Evolutionary conservation across 30 jellyfish, hydroid and myxozoan genomes (phyloP), one percentile per base, ranked within the genome.

Genomic region (Mastigias papua): DNA sequence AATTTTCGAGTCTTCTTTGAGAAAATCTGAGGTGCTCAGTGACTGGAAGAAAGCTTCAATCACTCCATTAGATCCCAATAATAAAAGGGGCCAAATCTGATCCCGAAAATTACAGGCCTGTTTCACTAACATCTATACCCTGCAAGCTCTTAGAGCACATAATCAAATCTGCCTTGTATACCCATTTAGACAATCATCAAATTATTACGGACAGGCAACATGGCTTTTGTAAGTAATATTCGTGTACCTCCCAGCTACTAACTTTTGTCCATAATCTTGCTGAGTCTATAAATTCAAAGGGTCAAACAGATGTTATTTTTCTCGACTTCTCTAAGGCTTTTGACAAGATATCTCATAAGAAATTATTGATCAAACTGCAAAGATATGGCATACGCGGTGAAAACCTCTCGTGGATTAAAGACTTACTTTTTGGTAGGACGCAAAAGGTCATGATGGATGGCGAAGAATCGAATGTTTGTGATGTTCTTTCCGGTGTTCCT

Each of bases 71-170:
- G 54, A 22, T 54, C n/a, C n/a, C n/a, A n/a, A n/a, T n/a, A n/a
- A 84, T 69, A 80, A 66, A 66, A 30, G 89, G 89, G 34, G 81
- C 69, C 35, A 54, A 61, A 79, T 51, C 67, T 66, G 64, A 51
- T 27, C 93, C 93, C 74, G 37, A 51, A 70, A 74, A 64, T 42
- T 74, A 86, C 73, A 62, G 95, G 76, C 90, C 89, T 25, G 88
- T 84, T 34, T 63, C 77, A n/a, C 31, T 84, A 69, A 84, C 89
- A 42, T 54, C 81, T 69, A 69, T 84, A 63, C 88, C 88, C 74
- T 84, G 93, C 88, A 84, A 84, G 88, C 87, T 71, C 69, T 80
- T 84, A 37, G 92, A 82, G 67, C 84, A 57, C 26, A 79, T 82
- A 66, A 69, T 82, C 85, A 82, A 69, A 69, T 42, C 84, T 66